phyloP scores from a whole-genome alignment of 2,797 vertebrate species.

The Sebastes goodei region DNA sequence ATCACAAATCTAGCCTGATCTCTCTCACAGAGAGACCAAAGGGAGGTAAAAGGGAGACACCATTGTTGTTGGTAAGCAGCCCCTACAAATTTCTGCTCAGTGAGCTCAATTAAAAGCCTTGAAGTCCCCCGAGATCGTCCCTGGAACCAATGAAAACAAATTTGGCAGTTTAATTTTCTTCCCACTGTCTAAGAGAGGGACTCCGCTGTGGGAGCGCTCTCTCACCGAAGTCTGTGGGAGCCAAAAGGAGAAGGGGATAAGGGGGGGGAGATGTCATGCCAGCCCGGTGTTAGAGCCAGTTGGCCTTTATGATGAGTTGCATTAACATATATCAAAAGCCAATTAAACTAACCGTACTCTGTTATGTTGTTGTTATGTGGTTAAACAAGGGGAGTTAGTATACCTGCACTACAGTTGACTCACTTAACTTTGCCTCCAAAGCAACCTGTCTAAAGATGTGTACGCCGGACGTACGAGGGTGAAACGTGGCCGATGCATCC shows the following conservation, averaged over 20 bases:
- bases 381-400: conserved; percentile 67
- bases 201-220: conserved; percentile 72
- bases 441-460: conserved; percentile 36
- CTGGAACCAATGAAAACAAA: conserved; percentile 88
- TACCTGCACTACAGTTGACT: conserved; percentile 43
- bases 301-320: conserved; percentile 81
- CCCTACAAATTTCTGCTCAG: conserved; percentile 81
- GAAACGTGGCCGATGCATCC: not conserved
- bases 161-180: conserved; percentile 89
- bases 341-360: conserved; percentile 80
- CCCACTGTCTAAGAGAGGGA: conserved; percentile 83
- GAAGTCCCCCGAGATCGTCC: conserved; percentile 79
- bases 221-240: conserved; percentile 70
- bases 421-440: conserved; percentile 56
- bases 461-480: not conserved
- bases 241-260: conserved; percentile 43
- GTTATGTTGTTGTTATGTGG: conserved; percentile 79
- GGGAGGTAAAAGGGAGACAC: conserved; percentile 62
- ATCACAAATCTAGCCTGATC: conserved; percentile 40
- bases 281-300: conserved; percentile 74
- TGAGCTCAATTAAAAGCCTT: conserved; percentile 86
- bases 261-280: conserved; percentile 42
- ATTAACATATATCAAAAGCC: conserved; percentile 86
- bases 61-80: conserved; percentile 76
- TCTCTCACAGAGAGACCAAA: conserved; percentile 35